A percentile compares a stretch with the other conserved stretches of the same genome.
phyloP scores from a whole-genome alignment of 2,888 invertebrate species.

The Ischnura elegans region DNA sequence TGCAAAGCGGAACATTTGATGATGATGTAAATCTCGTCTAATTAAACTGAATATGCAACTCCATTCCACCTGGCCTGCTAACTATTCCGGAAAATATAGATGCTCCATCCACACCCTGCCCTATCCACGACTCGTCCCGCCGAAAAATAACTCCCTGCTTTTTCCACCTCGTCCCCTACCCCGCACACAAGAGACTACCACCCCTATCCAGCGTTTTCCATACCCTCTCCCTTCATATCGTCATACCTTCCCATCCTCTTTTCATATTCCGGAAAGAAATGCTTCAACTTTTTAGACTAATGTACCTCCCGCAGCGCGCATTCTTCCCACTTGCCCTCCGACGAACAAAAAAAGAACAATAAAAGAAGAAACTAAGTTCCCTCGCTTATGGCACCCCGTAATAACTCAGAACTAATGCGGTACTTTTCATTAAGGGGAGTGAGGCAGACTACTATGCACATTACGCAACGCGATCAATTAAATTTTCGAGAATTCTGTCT shows the following conservation, averaged over 20 bases:
- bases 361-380: not conserved
- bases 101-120: too few species aligned
- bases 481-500: not conserved
- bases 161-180: not conserved
- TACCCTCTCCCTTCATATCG: not conserved
- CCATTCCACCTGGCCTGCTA: not conserved
- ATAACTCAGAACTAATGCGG: constrained; percentile 31
- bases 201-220: not conserved
- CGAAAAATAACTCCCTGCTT: too few species aligned
- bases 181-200: not conserved
- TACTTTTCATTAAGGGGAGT: not conserved
- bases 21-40: constrained; percentile 35
- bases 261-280: not conserved
- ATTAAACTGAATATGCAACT: constrained; percentile 34
- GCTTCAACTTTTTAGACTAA: constrained; percentile 21
- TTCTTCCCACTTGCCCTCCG: not conserved
- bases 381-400: not conserved
- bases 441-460: not conserved
- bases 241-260: not conserved
- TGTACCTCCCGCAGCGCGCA: not conserved
- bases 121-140: too few species aligned
- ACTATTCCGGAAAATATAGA: too few species aligned
- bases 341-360: too few species aligned
- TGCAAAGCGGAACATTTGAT: constrained; percentile 38
- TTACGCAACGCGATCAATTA: constrained; percentile 32